Evolutionary conservation across 1,140 invertebrate species (phyloP), one percentile per base, ranked within the genome.

Genomic region (Thaumetopoea pityocampa): DNA sequence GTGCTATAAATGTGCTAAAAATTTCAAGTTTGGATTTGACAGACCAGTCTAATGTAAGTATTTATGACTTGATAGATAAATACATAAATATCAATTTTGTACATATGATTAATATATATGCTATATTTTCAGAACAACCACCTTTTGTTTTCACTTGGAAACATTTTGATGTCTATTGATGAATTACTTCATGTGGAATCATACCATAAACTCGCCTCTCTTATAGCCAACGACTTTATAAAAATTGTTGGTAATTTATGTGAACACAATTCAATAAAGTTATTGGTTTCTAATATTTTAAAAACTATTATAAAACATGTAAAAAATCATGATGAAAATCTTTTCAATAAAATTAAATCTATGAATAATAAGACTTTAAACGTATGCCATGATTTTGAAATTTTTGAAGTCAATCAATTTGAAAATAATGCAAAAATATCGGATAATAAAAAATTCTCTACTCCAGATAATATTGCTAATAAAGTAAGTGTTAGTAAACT

Each of bases 1-100:
- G 52, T 29, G 20, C 57, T 24, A 64, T 50, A 7, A 51, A 44
- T 34, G 24, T 58, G n/a, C 26, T 59, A n/a, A 47, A 35, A 36
- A 36, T 37, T 12, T 19, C 51, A 20, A 17, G 11, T 16, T 20
- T 23, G 5, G 28, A 45, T 10, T 45, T 30, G 14, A 51, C 38
- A 36, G 12, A 38, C 36, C 5, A 22, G 4, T 34, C 16, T 36
- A 20, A 38, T 42, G 64, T 67, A 48, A 53, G 56, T 63, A 42
- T 19, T 17, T 1, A 35, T 14, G 33, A 23, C 5, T 15, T 24
- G 15, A 30, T 16, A 30, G 7, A 18, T 22, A 9, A 5, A n/a
- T n/a, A n/a, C n/a, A n/a, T n/a, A n/a, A n/a, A n/a, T n/a, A n/a
- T n/a, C n/a, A n/a, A n/a, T n/a, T n/a, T n/a, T n/a, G n/a, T n/a